phyloP scores from a whole-genome alignment of 2,797 vertebrate species.

The Sparus aurata region DNA sequence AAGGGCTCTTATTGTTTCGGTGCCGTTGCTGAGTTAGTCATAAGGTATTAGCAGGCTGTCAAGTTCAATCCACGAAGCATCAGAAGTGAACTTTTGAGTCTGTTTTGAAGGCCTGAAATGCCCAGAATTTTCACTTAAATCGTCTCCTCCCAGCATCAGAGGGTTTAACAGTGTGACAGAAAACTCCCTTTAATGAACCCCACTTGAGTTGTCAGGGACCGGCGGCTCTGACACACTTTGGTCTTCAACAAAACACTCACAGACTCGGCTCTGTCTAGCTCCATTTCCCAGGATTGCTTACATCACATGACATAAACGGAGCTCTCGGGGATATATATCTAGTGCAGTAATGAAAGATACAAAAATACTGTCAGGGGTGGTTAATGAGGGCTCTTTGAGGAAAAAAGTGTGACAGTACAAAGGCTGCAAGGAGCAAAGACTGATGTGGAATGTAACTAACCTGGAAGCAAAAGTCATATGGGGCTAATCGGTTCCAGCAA shows the following conservation, averaged over 20 bases:
- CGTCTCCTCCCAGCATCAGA: constrained; percentile 20
- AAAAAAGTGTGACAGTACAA: constrained; percentile 61
- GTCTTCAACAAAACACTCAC: constrained; percentile 41
- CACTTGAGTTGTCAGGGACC: constrained; percentile 30
- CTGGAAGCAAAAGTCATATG: constrained; percentile 69
- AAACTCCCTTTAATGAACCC: constrained; percentile 34
- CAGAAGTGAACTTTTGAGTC: constrained; percentile 20
- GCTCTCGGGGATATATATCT: constrained; percentile 30
- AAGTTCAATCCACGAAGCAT: constrained; percentile 34
- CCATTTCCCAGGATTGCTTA: constrained; percentile 38
- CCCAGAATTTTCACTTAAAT: constrained; percentile 23
- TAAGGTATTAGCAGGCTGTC: constrained; percentile 52
- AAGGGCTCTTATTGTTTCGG: constrained; percentile 60
- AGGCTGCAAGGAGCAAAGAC: constrained; percentile 61
- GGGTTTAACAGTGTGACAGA: constrained; percentile 30
- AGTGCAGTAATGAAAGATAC: constrained; percentile 36
- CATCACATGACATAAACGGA: constrained; percentile 56
- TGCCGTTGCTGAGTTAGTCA: constrained; percentile 51
- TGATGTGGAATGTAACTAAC: constrained; percentile 76
- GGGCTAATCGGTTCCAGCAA: constrained; percentile 72
- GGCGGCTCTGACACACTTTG: constrained; percentile 41
- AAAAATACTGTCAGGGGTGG: constrained; percentile 58
- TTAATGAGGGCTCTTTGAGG: constrained; percentile 43
- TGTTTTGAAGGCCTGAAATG: constrained; percentile 37
- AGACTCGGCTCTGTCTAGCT: constrained; percentile 42